Conservation (phyloP, 2,888 invertebrate genomes). For the Spicauda simplicius region DNA sequence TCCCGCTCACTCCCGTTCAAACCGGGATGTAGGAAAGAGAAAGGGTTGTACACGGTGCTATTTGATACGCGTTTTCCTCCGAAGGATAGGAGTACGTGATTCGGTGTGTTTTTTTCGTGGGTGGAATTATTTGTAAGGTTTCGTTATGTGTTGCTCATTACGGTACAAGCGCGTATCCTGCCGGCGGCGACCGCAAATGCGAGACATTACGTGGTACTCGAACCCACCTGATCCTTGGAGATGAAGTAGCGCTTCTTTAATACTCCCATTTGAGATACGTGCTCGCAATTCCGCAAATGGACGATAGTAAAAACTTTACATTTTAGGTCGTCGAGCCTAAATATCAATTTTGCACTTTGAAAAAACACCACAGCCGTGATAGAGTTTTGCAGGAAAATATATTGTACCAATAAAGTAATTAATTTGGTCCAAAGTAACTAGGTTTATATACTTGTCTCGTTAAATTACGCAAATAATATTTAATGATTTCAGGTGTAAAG, state of each 20-base stretch:
- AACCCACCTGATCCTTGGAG: slow-evolving; percentile 69
- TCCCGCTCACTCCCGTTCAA: slow-evolving; percentile 56
- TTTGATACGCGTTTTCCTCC: slow-evolving; percentile 82
- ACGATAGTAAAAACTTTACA: slow-evolving; percentile 47
- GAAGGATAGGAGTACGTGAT: slow-evolving; percentile 82
- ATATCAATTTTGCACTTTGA: too few relatives aligned
- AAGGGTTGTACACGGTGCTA: slow-evolving; percentile 63
- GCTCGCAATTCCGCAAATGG: slow-evolving; percentile 51
- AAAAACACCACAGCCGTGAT: too few relatives aligned
- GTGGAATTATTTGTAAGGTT: slow-evolving; percentile 84
- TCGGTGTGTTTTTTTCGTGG: slow-evolving; percentile 82
- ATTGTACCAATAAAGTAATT: too few relatives aligned
- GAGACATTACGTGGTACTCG: slow-evolving; percentile 69
- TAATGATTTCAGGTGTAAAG: too few relatives aligned
- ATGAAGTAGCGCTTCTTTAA: slow-evolving; percentile 57
- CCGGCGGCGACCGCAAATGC: slow-evolving; percentile 79
- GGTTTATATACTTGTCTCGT: too few relatives aligned
- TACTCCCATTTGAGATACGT: slow-evolving; percentile 68
- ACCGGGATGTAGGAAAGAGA: slow-evolving; percentile 55
- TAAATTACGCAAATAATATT: too few relatives aligned
- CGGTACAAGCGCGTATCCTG: slow-evolving; percentile 81
- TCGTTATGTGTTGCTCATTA: slow-evolving; percentile 84
- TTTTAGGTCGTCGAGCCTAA: not conserved
- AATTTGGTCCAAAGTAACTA: too few relatives aligned
- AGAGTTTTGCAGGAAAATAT: too few relatives aligned